Evolutionary conservation across 2,888 invertebrate species (phyloP).

Genomic region (Lasioglossum figueresi): DNA sequence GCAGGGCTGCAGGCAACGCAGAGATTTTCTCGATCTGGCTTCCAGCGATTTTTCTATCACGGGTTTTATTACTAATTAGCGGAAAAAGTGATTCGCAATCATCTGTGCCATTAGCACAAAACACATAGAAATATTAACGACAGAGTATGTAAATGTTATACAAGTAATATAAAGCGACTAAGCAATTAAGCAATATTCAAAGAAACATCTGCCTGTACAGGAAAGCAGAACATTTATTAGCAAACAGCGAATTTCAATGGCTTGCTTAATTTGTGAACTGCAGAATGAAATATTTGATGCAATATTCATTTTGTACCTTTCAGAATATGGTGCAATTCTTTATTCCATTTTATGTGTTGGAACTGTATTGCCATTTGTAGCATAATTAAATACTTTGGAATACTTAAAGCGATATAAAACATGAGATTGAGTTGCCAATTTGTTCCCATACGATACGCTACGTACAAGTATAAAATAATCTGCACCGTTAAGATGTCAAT

Average conservation of each 20-base stretch:
- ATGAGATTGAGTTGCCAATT: not conserved
- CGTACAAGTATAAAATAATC: not conserved
- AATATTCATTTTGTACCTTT: not conserved
- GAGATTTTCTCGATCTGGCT: not conserved
- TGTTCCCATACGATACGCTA: not conserved
- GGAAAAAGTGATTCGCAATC: not conserved
- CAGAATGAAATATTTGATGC: too few relatives aligned
- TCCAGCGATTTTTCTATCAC: not conserved
- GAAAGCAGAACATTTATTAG: not conserved
- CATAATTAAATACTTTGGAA: too few relatives aligned
- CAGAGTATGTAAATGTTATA: not conserved
- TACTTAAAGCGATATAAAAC: too few relatives aligned
- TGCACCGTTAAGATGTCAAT: not conserved
- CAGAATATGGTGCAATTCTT: not conserved
- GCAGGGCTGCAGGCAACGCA: not conserved
- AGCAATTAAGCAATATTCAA: not conserved
- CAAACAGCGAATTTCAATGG: too few relatives aligned
- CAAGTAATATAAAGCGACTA: too few relatives aligned
- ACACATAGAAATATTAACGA: not conserved
- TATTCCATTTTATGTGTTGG: not conserved
- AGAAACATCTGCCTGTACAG: not conserved
- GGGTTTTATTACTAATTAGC: not conserved
- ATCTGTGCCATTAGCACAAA: not conserved
- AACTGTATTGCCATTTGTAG: too few relatives aligned
- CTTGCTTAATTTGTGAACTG: not conserved